A percentile compares a stretch with the other conserved stretches of the same genome.
These are phyloP conservation scores for Lepidotrigona ventralis DNA, from an alignment of 1,140 invertebrate genomes.

Conservation along the genomic window DNA sequence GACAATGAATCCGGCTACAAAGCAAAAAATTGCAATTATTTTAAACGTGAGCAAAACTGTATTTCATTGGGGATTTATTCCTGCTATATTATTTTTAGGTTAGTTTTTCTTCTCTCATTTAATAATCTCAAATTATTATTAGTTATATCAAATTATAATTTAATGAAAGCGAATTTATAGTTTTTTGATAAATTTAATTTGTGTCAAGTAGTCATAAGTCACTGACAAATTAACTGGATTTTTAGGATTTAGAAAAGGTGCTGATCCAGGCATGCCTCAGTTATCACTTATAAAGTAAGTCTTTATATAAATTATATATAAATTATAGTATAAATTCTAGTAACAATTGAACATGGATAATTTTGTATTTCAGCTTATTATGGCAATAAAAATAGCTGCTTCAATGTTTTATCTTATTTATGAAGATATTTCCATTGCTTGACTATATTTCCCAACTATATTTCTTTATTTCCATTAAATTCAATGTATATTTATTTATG, in stretches of 20 bases:
- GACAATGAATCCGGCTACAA: conserved; percentile 78
- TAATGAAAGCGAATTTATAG: background rate
- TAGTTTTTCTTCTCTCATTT: conserved; percentile 63
- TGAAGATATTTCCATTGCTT: background rate
- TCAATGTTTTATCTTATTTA: background rate
- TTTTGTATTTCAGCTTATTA: conserved; percentile 76
- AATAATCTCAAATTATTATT: background rate
- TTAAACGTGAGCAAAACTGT: conserved; percentile 82
- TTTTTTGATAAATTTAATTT: background rate
- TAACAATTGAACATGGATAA: conserved; percentile 5
- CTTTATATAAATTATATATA: background rate
- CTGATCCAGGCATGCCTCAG: conserved; percentile 83
- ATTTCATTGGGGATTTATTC: conserved; percentile 87
- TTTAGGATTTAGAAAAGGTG: conserved; percentile 83
- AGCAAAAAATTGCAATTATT: conserved; percentile 83
- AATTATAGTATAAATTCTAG: too few relatives aligned
- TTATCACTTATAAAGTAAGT: conserved; percentile 81
- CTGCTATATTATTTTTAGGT: conserved; percentile 85
- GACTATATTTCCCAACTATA: too few relatives aligned
- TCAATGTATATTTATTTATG: background rate
- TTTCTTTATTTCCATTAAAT: background rate
- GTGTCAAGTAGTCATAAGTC: background rate
- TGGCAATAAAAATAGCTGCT: conserved; percentile 75
- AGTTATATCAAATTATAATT: background rate
- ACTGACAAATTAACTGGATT: conserved; percentile 43